Conservation (phyloP, 2,797 vertebrate genomes). For the Toxotes lorentzi region DNA sequence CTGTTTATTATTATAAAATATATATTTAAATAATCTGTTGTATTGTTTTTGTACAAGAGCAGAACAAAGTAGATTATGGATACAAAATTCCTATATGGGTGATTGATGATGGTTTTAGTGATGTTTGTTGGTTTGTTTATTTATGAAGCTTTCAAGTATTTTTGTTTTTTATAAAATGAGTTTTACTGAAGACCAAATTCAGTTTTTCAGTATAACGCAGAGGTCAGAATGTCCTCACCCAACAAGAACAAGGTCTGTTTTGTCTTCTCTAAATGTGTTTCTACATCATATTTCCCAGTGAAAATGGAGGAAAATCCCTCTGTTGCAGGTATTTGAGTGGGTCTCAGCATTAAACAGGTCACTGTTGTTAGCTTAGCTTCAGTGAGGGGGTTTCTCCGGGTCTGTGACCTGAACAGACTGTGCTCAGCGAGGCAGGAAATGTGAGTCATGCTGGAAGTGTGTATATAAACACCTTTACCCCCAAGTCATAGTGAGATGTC, state of each 20-base stretch:
- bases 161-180: neutral
- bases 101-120: neutral
- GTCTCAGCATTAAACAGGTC: slow-evolving; percentile 59
- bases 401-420: slow-evolving; percentile 72
- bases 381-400: slow-evolving; percentile 50
- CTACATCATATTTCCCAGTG: neutral
- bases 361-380: slow-evolving; percentile 57
- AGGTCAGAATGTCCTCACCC: slow-evolving; percentile 20
- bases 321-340: slow-evolving; percentile 35
- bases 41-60: slow-evolving; percentile 1
- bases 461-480: slow-evolving; percentile 72
- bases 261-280: neutral
- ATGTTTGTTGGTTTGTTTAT: neutral
- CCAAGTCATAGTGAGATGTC: slow-evolving; percentile 67
- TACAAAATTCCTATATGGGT: neutral
- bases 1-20: slow-evolving; percentile 1
- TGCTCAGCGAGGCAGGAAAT: slow-evolving; percentile 72
- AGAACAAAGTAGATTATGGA: too few species aligned
- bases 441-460: slow-evolving; percentile 71
- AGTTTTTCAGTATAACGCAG: neutral
- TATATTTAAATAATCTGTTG: neutral
- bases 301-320: slow-evolving; percentile 22
- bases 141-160: neutral
- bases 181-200: neutral
- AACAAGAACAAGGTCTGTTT: slow-evolving; percentile 13